phyloP scores from a whole-genome alignment of 2,888 invertebrate genomes.

The Dryobotodes eremita region DNA sequence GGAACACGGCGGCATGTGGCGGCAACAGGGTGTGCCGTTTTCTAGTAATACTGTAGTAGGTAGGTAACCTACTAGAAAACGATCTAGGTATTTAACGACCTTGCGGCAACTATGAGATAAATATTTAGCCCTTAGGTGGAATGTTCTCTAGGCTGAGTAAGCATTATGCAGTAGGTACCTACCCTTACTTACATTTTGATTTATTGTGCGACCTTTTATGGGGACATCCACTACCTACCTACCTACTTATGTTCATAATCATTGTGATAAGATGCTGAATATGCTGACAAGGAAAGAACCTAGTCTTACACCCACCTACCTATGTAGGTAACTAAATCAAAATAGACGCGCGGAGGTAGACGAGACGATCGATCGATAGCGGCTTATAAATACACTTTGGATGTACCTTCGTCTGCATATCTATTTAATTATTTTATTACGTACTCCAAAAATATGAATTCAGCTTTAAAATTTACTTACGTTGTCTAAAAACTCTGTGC shows the following conservation, averaged over 20 bases:
- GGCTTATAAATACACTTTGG: neutral
- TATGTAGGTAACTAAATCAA: neutral
- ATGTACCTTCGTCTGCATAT: neutral
- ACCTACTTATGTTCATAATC: neutral
- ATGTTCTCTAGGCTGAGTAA: too few species aligned
- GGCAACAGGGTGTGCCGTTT: neutral
- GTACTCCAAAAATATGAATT: neutral
- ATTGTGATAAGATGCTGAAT: neutral
- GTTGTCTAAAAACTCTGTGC: neutral
- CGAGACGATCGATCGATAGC: neutral
- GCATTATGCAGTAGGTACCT: too few species aligned
- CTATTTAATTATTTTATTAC: neutral
- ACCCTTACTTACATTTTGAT: neutral
- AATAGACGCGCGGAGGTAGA: neutral
- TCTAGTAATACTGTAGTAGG: too few species aligned
- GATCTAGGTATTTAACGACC: neutral
- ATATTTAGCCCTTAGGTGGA: too few species aligned
- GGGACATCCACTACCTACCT: neutral
- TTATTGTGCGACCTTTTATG: neutral
- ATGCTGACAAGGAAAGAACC: neutral
- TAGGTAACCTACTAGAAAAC: neutral
- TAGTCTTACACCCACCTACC: neutral
- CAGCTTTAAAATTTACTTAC: conserved; percentile 34
- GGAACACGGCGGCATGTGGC: neutral
- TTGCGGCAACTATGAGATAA: neutral